Conservation (phyloP, 2,113 vertebrate genomes). For the Chamaetylas fuelleborni region DNA sequence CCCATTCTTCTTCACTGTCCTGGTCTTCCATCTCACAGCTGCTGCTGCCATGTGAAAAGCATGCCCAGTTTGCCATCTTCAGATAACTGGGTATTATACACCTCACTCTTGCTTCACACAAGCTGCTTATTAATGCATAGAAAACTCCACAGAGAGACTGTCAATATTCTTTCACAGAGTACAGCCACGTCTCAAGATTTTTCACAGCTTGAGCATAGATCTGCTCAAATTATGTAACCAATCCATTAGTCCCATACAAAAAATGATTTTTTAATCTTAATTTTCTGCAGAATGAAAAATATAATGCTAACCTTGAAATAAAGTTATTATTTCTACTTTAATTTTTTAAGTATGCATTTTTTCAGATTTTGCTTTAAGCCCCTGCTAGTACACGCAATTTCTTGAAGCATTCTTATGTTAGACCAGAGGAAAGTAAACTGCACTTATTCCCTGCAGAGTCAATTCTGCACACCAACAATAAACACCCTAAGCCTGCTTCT, state of each 20-base stretch:
- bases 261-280: not conserved
- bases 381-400: not conserved
- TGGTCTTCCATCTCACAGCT: not conserved
- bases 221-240: not conserved
- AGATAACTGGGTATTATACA: not conserved
- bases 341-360: constrained; percentile 25
- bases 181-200: not conserved
- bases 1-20: not conserved
- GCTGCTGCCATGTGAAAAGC: not conserved
- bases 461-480: not conserved
- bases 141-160: not conserved
- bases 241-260: not conserved
- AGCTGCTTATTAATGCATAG: not conserved
- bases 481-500: not conserved
- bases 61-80: not conserved
- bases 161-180: not conserved
- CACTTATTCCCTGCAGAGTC: not conserved
- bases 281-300: constrained; percentile 38
- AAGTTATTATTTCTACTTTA: constrained; percentile 17
- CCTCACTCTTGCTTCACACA: not conserved
- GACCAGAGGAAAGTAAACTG: constrained; percentile 15
- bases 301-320: constrained; percentile 17
- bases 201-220: not conserved
- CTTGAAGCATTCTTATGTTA: constrained; percentile 8
- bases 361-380: not conserved